phyloP scores from a whole-genome alignment of 2,888 invertebrate species.

The Cryptops parisi region DNA sequence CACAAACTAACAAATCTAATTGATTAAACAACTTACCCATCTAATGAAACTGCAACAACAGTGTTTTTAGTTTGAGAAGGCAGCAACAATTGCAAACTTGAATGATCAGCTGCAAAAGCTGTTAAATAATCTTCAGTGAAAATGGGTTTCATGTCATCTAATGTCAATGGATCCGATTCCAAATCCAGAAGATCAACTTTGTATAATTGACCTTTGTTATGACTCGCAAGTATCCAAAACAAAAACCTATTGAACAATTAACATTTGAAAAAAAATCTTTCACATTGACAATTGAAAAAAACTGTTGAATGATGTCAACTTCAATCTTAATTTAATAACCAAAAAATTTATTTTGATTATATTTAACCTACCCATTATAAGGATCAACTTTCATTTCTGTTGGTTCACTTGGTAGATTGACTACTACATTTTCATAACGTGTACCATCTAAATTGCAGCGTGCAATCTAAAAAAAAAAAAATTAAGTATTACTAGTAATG shows the following conservation, averaged over 20 bases:
- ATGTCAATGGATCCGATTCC: slow-evolving; percentile 44
- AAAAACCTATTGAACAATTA: slow-evolving; percentile 45
- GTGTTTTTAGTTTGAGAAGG: slow-evolving; percentile 59
- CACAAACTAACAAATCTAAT: too few relatives aligned
- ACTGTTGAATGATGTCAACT: too few relatives aligned
- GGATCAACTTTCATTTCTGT: slow-evolving; percentile 80
- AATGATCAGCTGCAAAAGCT: slow-evolving; percentile 67
- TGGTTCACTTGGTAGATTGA: slow-evolving; percentile 53
- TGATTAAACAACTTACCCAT: slow-evolving; percentile 61
- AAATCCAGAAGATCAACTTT: slow-evolving; percentile 59
- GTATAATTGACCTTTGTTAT: slow-evolving; percentile 49
- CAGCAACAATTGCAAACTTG: slow-evolving; percentile 61
- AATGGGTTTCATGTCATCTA: slow-evolving; percentile 35
- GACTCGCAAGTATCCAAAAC: slow-evolving; percentile 52
- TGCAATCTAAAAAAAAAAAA: slow-evolving; percentile 45
- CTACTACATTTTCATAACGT: slow-evolving; percentile 51
- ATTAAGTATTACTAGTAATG: too few relatives aligned
- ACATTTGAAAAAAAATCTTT: slow-evolving; percentile 17
- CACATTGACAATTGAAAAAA: too few relatives aligned
- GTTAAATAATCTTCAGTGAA: slow-evolving; percentile 45
- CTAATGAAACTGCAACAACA: slow-evolving; percentile 62
- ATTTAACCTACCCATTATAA: slow-evolving; percentile 58
- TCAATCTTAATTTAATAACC: too few relatives aligned
- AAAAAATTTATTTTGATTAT: too few relatives aligned
- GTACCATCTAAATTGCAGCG: slow-evolving; percentile 59